Evolutionary conservation across 2,888 invertebrate species (phyloP), one percentile per base, ranked within the genome.

Genomic region (Drosophila mimica): DNA sequence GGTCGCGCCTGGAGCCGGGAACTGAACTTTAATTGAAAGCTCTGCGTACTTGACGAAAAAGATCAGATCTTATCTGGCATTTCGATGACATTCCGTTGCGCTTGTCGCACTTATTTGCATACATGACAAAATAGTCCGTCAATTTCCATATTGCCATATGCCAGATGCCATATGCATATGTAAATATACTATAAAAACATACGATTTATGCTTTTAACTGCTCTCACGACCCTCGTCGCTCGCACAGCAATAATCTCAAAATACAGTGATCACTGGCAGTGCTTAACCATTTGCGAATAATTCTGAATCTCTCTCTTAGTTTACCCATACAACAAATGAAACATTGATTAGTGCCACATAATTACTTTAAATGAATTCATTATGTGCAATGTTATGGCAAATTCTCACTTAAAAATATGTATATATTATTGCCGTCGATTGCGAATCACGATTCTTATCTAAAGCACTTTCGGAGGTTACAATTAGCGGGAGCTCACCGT

Each of bases 131-230:
- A 62, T 43, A 57, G 59, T 60, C 51, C 38, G 62, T 53, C 56
- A 46, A 51, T 56, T 51, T n/a, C 56, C 38, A 38, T 65, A 31
- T 4, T 46, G 25, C 15, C 51, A 51, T 30, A 51, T 51, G 34
- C 25, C 31, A 33, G 28, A 36, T 38, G 49, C 71, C 70, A 70
- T 63, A 70, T 71, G 57, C 40, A 69, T 69, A 61, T 70, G 60
- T 36, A 46, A 46, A 46, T 46, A 46, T 56, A 60, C 56, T 68
- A 46, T 52, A 15, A 31, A 53, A 31, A 53, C 28, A 36, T 31
- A 2, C 36, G 48, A 49, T 68, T 54, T 62, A 54, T 71, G 64
- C 38, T 64, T 68, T 54, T 56, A 64, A 40, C 28, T 64, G 61
- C 43, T 34, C 49, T 40, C 38, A 31, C 46, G 17, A 51, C 30